Conservation (phyloP, 2,888 invertebrate genomes). For the Tupiocoris notatus region DNA sequence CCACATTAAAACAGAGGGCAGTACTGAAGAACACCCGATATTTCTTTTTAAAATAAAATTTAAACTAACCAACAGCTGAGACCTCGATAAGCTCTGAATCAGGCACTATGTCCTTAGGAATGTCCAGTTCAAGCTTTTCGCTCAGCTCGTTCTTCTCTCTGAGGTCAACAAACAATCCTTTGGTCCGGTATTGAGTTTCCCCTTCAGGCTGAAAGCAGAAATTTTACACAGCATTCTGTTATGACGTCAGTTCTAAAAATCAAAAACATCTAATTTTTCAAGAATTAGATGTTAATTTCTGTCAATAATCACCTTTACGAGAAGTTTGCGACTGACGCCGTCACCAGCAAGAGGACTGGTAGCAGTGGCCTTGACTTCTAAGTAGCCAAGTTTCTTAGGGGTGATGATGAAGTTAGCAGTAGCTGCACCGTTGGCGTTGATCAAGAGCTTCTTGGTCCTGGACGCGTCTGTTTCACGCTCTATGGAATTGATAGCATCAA, state of each 20-base stretch:
- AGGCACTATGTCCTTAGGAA: conserved; percentile 70
- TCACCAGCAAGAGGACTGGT: conserved; percentile 74
- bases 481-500: too few relatives aligned
- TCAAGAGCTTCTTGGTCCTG: conserved; percentile 65
- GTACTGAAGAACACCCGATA: too few relatives aligned
- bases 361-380: conserved; percentile 74
- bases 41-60: too few relatives aligned
- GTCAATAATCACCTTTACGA: conserved; percentile 65
- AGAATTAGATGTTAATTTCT: too few relatives aligned
- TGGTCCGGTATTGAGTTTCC: conserved; percentile 70
- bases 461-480: conserved; percentile 67
- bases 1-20: too few relatives aligned
- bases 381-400: conserved; percentile 68
- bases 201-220: conserved; percentile 66
- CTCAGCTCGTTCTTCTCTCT: conserved; percentile 57
- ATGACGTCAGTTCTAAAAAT: too few relatives aligned
- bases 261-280: too few relatives aligned
- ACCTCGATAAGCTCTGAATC: conserved; percentile 72
- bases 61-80: conserved; percentile 64
- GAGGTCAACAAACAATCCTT: conserved; percentile 71
- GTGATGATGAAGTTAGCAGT: conserved; percentile 82
- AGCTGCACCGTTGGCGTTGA: conserved; percentile 70
- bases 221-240: too few relatives aligned
- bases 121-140: conserved; percentile 67
- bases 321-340: conserved; percentile 69